Base-by-base conservation (phyloP, 2,888 invertebrate genomes). In the Onthophagus sagittarius region DNA sequence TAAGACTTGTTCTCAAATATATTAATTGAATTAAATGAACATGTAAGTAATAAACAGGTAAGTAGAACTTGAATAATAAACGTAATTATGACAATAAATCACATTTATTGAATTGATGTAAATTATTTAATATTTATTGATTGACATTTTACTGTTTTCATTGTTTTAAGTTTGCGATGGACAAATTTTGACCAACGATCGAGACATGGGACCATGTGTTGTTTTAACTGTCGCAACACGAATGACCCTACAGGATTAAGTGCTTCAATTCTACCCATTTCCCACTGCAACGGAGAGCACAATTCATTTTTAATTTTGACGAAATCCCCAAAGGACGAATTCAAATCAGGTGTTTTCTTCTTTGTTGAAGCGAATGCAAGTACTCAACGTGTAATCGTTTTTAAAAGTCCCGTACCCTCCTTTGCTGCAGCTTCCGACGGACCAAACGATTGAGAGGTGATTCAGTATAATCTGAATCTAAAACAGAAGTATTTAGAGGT, bases 351-450 rank as follows among this genome's bases (percentile, higher is more conserved):
- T 32, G 69, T 63, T 77, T 77, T 0, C 9, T 11, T 6, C 76
- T 64, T 13, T 69, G 71, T 62, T 81, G 81, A 0, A 83, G 75
- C 9, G 76, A 69, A n/a, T 72, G 65, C 0, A 82, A 62, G 39
- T 81, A 82, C 71, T 83, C 81, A 6, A 71, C 69, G 5, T 67
- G 65, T 81, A 78, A 80, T 33, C 78, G 63, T 9, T 71, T 75
- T 80, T 79, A 80, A 72, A 79, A 79, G 70, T 79, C 76, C 69
- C 81, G 79, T 11, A 71, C 15, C 11, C 79, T 39, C 31, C 76
- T 73, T 65, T 80, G 79, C 2, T 79, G 4, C 2, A 7, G 62
- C 62, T 71, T 65, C 69, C 69, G 0, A 71, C 64, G 5, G 81
- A 74, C 3, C 77, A 73, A 62, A 78, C 78, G 6, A 73, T 69